phyloP scores from a whole-genome alignment of 2,888 invertebrate genomes.

The Aphodius sticticus region DNA sequence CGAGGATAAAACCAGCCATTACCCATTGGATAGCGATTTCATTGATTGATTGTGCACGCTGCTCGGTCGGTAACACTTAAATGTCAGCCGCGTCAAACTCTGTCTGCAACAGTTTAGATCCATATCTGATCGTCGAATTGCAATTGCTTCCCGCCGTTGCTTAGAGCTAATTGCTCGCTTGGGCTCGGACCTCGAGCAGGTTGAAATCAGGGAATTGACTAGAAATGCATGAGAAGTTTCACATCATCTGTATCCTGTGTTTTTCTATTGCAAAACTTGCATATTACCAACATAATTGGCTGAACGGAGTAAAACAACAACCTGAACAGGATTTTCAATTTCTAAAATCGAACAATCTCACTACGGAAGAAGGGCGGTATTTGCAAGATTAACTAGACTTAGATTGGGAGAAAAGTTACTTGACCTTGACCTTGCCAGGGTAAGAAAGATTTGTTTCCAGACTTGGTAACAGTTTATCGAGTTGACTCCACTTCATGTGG shows the following conservation, averaged over 20 bases:
- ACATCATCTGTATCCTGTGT: background rate
- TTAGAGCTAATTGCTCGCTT: background rate
- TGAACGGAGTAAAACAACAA: too few relatives aligned
- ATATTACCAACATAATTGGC: background rate
- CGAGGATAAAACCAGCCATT: background rate
- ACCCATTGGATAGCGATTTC: background rate
- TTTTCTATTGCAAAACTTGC: background rate
- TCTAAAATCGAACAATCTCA: too few relatives aligned
- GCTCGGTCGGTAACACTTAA: constrained; percentile 7
- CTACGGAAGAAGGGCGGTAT: too few relatives aligned
- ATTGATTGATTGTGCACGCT: background rate
- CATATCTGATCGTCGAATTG: constrained; percentile 18
- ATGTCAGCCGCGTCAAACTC: background rate
- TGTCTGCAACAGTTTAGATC: constrained; percentile 12
- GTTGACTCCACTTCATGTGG: too few relatives aligned
- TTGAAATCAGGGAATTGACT: background rate
- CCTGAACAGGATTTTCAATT: too few relatives aligned
- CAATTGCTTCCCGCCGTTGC: constrained; percentile 7
- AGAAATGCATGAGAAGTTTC: background rate
- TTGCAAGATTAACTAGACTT: too few relatives aligned
- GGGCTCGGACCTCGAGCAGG: background rate
- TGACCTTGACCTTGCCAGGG: too few relatives aligned
- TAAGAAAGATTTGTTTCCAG: too few relatives aligned
- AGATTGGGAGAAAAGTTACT: too few relatives aligned
- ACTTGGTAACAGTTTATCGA: too few relatives aligned